Conservation (phyloP, 37 sponge, comb jelly and placozoan genomes). For the Cladorhizidae sp. region DNA sequence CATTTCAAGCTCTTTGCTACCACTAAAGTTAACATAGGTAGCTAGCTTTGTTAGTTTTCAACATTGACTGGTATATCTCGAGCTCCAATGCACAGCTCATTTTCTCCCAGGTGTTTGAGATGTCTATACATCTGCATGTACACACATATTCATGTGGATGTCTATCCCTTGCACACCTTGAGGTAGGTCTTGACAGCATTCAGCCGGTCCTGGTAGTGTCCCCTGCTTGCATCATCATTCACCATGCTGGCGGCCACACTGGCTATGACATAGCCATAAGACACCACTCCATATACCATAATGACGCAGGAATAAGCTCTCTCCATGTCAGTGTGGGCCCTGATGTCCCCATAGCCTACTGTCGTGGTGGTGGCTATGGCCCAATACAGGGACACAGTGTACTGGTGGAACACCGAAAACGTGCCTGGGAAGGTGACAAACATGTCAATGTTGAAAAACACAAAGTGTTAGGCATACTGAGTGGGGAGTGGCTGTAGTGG, state of each 20-base stretch:
- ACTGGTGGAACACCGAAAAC: constrained; percentile 36
- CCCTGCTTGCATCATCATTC: constrained; percentile 68
- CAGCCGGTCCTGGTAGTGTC: constrained; percentile 72
- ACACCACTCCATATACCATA: constrained; percentile 64
- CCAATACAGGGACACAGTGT: constrained; percentile 80
- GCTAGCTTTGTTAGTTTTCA: too few species aligned
- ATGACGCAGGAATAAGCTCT: constrained; percentile 52
- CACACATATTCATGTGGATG: background rate
- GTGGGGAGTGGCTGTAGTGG: constrained; percentile 12
- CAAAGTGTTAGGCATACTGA: constrained; percentile 9
- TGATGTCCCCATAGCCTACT: constrained; percentile 81
- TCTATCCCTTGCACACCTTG: constrained; percentile 9
- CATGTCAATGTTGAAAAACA: background rate
- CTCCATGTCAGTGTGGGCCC: constrained; percentile 63
- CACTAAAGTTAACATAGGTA: too few species aligned
- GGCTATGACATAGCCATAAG: constrained; percentile 84
- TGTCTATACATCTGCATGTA: background rate
- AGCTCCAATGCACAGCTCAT: background rate
- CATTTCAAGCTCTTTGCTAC: too few species aligned
- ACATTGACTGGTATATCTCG: too few species aligned
- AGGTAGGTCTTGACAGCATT: constrained; percentile 64
- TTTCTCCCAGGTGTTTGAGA: background rate
- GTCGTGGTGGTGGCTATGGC: constrained; percentile 74
- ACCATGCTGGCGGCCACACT: constrained; percentile 83
- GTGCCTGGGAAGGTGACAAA: background rate